These are phyloP conservation scores for Myiozetetes cayanensis DNA, from an alignment of 2,113 vertebrate genomes.

Conservation along the genomic window DNA sequence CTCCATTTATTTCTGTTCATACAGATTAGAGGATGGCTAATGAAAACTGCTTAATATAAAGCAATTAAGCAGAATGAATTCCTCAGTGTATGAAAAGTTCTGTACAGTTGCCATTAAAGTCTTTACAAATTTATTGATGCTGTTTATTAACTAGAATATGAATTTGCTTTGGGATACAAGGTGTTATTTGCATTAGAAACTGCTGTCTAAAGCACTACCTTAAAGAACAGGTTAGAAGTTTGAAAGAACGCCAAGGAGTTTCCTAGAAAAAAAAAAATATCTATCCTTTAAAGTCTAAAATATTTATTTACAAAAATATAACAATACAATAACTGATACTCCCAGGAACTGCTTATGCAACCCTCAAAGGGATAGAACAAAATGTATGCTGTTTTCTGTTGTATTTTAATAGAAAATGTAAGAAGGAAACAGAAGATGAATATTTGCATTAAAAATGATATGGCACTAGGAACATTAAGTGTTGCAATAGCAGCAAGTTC, in stretches of 20 bases:
- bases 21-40: neutral
- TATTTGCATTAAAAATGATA: conserved; percentile 77
- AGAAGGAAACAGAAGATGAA: conserved; percentile 71
- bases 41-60: conserved; percentile 14
- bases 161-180: conserved; percentile 41
- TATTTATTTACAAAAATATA: conserved; percentile 71
- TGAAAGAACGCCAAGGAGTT: conserved; percentile 18
- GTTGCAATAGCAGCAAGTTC: conserved; percentile 70
- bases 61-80: conserved; percentile 34
- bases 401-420: conserved; percentile 68
- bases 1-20: neutral
- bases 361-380: conserved; percentile 67
- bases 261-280: conserved; percentile 50
- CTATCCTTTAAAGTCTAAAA: conserved; percentile 64
- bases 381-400: conserved; percentile 70
- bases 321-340: conserved; percentile 64
- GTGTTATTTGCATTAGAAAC: conserved; percentile 51
- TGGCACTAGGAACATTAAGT: conserved; percentile 65
- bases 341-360: conserved; percentile 55
- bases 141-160: conserved; percentile 52
- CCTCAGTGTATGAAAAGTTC: neutral
- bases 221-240: conserved; percentile 64
- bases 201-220: conserved; percentile 20
- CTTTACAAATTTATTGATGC: conserved; percentile 48
- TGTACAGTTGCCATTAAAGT: neutral